These are phyloP conservation scores for Mycalesis mineus DNA, from an alignment of 2,888 invertebrate species.

Conservation along the genomic window DNA sequence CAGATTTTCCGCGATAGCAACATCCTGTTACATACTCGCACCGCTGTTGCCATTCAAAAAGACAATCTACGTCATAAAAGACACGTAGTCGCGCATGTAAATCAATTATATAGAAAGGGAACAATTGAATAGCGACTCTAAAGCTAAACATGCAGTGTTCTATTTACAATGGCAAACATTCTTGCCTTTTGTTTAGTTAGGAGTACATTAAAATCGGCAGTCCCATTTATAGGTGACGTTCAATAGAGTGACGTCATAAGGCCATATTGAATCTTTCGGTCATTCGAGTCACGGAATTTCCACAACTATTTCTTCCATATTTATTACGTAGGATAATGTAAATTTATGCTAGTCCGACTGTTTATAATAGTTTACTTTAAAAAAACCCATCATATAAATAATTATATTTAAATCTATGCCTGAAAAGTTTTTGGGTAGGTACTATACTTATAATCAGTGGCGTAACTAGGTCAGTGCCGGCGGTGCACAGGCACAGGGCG, in stretches of 20 bases:
- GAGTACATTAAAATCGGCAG: constrained; percentile 19
- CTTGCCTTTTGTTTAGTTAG: constrained; percentile 13
- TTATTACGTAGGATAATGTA: background rate
- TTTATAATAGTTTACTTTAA: too few relatives aligned
- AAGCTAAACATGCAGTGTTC: background rate
- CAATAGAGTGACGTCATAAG: constrained; percentile 23
- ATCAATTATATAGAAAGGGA: background rate
- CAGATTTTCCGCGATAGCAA: background rate
- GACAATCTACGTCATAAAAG: constrained; percentile 4
- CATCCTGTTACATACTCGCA: too few relatives aligned
- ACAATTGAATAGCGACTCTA: constrained; percentile 4
- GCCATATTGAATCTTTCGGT: constrained; percentile 22
- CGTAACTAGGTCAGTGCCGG: too few relatives aligned
- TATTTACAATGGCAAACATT: background rate
- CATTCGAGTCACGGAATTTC: constrained; percentile 3
- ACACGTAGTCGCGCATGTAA: constrained; percentile 2
- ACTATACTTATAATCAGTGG: too few relatives aligned
- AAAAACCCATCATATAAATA: too few relatives aligned
- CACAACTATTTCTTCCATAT: background rate
- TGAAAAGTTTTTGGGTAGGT: too few relatives aligned
- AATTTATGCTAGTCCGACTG: too few relatives aligned
- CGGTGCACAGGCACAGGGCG: too few relatives aligned
- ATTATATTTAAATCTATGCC: too few relatives aligned
- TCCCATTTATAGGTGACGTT: constrained; percentile 21
- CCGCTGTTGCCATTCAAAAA: constrained; percentile 1